Evolutionary conservation across 2,888 invertebrate genomes (phyloP).

Genomic region (Eilema depressum): DNA sequence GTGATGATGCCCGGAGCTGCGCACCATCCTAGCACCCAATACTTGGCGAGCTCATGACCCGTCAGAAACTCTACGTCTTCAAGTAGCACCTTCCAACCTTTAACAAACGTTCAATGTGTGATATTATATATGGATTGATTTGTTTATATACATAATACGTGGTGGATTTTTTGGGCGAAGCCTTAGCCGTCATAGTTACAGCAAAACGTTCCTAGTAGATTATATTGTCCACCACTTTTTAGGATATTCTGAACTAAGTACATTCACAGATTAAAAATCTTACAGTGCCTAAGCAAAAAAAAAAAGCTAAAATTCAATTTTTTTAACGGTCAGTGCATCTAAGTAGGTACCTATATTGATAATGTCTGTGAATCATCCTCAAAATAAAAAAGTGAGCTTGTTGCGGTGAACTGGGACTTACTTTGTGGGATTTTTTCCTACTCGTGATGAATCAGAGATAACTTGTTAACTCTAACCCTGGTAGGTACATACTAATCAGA

Average conservation of each 20-base stretch:
- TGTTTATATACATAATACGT: too few relatives aligned
- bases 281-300: too few relatives aligned
- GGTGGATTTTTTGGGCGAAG: too few relatives aligned
- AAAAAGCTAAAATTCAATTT: too few relatives aligned
- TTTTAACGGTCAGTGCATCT: not conserved
- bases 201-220: too few relatives aligned
- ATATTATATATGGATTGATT: too few relatives aligned
- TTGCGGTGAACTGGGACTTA: not conserved
- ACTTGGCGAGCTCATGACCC: constrained; percentile 56
- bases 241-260: too few relatives aligned
- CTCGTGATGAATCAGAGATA: not conserved
- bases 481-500: not conserved
- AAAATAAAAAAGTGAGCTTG: too few relatives aligned
- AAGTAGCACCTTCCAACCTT: constrained; percentile 72
- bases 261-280: too few relatives aligned
- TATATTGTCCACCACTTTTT: too few relatives aligned
- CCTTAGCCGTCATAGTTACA: too few relatives aligned
- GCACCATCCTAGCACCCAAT: constrained; percentile 75
- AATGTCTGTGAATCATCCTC: too few relatives aligned
- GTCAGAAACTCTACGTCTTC: constrained; percentile 77
- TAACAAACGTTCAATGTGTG: constrained; percentile 16
- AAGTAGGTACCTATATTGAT: not conserved
- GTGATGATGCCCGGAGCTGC: constrained; percentile 58
- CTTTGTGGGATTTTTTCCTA: not conserved
- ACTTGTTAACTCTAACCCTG: not conserved